Evolutionary conservation across 2,797 vertebrate genomes (phyloP).

Genomic region (Chromobotia macracanthus): DNA sequence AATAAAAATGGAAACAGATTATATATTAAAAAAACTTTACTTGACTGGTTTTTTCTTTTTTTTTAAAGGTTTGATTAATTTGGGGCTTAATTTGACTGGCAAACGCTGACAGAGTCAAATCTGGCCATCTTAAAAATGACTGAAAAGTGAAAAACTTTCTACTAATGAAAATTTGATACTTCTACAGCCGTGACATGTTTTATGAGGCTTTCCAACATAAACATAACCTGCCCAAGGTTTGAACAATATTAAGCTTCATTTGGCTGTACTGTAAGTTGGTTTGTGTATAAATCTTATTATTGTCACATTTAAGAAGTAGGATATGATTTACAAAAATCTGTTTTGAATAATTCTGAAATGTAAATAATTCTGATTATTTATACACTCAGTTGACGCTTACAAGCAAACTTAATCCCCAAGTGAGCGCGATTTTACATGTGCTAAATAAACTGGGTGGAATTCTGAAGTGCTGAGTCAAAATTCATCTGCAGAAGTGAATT

Average conservation of each 20-base stretch:
- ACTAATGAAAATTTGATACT: neutral
- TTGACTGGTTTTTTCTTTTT: too few relatives aligned
- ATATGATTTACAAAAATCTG: slow-evolving; percentile 26
- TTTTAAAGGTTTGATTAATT: neutral
- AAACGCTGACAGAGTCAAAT: neutral
- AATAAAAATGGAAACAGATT: too few relatives aligned
- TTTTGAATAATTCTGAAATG: slow-evolving; percentile 44
- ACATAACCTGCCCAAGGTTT: slow-evolving; percentile 20
- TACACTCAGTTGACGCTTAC: slow-evolving; percentile 16
- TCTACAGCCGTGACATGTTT: neutral
- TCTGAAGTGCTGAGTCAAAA: slow-evolving; percentile 59
- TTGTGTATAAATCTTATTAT: slow-evolving; percentile 16
- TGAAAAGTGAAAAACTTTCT: neutral
- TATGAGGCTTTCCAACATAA: neutral
- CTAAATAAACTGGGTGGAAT: slow-evolving; percentile 49
- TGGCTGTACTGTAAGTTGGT: neutral
- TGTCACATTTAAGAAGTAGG: slow-evolving; percentile 1
- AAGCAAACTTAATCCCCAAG: slow-evolving; percentile 33
- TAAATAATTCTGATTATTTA: slow-evolving; percentile 17
- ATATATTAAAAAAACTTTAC: too few relatives aligned
- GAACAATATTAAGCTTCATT: neutral
- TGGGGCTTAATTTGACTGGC: neutral
- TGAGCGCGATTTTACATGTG: slow-evolving; percentile 17
- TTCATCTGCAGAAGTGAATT: slow-evolving; percentile 57
- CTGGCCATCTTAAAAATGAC: neutral